Base-by-base conservation (phyloP, 2,888 invertebrate genomes). In the Crematogaster levior region DNA sequence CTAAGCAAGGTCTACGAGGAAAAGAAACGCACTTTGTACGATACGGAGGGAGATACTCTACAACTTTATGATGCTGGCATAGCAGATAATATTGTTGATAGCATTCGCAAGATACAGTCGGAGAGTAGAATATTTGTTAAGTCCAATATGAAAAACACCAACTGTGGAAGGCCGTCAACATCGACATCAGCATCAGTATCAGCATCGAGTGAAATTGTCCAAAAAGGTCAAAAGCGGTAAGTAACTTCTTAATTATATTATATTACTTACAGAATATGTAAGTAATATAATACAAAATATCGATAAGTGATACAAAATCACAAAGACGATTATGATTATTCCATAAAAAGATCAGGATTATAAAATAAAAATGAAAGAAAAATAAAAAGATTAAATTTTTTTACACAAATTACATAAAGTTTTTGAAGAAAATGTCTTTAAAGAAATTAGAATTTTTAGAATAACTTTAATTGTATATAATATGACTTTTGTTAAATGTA, bases 1-100 rank as follows among this genome's bases (percentile, higher is more conserved):
- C 51, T 93, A 3, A 91, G 92, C 74, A 87, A 92, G 84, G 1
- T 82, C 4, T 91, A 93, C 74, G 85, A 90, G 18, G 66, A 89
- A 40, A 72, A 65, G 21, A 89, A 89, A 24, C 15, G 60, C 1
- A 5, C 3, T 21, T 24, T 86, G 3, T n/a, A 46, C 0, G 43
- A 61, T 0, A 56, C 24, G n/a, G 63, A 84, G 0, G 81, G 77
- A 40, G 74, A 82, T 9, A 18, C n/a, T 30, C 82, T 92, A 27
- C 88, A 90, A 27, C 79, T 92, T n/a, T 92, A 89, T 60, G 82
- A 92, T 46, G 53, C 85, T 15, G 83, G 89, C 18, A 85, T 91
- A 30, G 88, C 90, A 5, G 84, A 89, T 7, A 89, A 91, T 21
- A 85, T 92, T 6, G 72, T 89, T 63, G 74, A 79, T 21, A 83